Conservation (phyloP, 2,888 invertebrate genomes). For the Caradrina kadenii region DNA sequence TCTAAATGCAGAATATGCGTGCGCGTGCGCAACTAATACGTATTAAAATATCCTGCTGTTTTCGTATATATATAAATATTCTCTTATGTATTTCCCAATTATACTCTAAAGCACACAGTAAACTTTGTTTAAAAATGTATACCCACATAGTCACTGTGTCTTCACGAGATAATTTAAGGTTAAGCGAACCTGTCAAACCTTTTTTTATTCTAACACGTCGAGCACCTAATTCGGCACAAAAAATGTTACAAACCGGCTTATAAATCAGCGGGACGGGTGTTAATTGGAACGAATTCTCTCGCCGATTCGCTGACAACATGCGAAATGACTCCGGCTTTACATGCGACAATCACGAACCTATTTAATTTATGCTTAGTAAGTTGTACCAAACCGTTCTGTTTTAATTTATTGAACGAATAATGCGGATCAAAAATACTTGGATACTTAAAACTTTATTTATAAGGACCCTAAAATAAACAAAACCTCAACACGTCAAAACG, state of each 20-base stretch:
- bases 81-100: conserved; percentile 33
- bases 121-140: conserved; percentile 13
- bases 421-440: not conserved
- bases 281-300: conserved; percentile 87
- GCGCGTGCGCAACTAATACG: conserved; percentile 21
- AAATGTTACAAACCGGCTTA: conserved; percentile 80
- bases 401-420: not conserved
- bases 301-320: conserved; percentile 72
- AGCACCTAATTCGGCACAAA: conserved; percentile 80
- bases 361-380: conserved; percentile 32
- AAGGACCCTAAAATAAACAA: conserved; percentile 45
- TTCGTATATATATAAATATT: conserved; percentile 43
- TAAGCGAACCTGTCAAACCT: conserved; percentile 65
- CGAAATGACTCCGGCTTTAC: conserved; percentile 49
- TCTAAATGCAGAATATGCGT: conserved; percentile 45
- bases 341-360: conserved; percentile 43
- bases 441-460: conserved; percentile 15
- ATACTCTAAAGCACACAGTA: conserved; percentile 14
- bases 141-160: conserved; percentile 19
- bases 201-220: conserved; percentile 80
- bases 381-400: not conserved
- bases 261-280: conserved; percentile 86
- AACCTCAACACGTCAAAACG: conserved; percentile 44
- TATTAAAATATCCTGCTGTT: conserved; percentile 41
- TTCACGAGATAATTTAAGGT: conserved; percentile 59